Evolutionary conservation across 2,888 invertebrate genomes (phyloP), one percentile per base, ranked within the genome.

Genomic region (Chrysolina americana): DNA sequence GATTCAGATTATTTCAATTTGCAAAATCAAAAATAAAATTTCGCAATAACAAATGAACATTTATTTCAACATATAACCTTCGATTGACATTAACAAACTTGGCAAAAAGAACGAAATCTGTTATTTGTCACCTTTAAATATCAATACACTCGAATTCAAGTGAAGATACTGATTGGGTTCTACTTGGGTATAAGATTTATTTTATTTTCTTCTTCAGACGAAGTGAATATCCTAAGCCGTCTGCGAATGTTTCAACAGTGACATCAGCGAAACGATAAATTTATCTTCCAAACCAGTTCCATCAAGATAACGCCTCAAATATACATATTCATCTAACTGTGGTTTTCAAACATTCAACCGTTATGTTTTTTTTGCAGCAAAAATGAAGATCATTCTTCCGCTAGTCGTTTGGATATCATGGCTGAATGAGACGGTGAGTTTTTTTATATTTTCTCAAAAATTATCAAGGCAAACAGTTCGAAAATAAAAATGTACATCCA

Each of bases 311-410:
- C 44, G n/a, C 11, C 13, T 21, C 23, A 23, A 48, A 23, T 65
- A n/a, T 65, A 47, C 21, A 21, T 64, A 47, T 66, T 48, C 41
- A 56, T 36, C 19, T 15, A 23, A 13, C 21, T 48, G 17, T 17
- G 48, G 6, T 48, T 48, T 48, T 48, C 17, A 19, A 13, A 11
- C 5, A 44, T 56, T 65, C 2, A 71, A n/a, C 15, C 10, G 17
- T 28, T 41, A 9, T 66, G 50, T 77, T 89, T 89, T 90, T 91
- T 89, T 95, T 95, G 78, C 93, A 96, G 96, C 94, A 91, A 95
- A 93, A 92, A 95, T 95, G 95, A 95, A 94, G 93, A 93, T 94
- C 92, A 93, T 94, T 93, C 93, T 95, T 93, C 95, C 95, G 92
- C 93, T 95, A 91, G 94, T 95, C 93, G 94, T 93, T 91, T 95